phyloP scores from a whole-genome alignment of 2,113 vertebrate species.

The Nesospiza acunhae region DNA sequence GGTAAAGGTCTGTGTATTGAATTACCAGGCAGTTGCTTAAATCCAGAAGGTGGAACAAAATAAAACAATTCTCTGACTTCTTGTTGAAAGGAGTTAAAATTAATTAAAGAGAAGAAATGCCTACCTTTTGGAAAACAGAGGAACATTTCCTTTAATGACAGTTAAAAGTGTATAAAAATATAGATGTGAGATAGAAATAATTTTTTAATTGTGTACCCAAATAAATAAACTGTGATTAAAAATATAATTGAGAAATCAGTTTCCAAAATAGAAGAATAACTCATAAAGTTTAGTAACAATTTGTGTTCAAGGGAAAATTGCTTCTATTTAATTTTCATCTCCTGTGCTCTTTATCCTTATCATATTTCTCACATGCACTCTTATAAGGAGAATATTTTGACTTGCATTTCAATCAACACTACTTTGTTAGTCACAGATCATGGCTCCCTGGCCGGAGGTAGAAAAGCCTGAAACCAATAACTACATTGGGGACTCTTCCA shows the following conservation, averaged over 20 bases:
- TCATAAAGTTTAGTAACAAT: not conserved
- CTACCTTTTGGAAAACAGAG: not conserved
- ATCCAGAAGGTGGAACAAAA: not conserved
- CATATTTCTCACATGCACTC: not conserved
- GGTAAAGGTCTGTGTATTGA: not conserved
- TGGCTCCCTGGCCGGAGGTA: conserved; percentile 86
- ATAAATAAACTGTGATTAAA: not conserved
- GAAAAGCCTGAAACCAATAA: conserved; percentile 71
- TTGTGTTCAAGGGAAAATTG: not conserved
- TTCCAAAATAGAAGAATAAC: not conserved
- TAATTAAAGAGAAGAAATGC: not conserved
- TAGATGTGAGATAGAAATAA: not conserved
- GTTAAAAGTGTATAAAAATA: not conserved
- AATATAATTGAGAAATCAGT: not conserved
- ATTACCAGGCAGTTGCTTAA: not conserved
- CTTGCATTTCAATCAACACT: not conserved
- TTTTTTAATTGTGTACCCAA: not conserved
- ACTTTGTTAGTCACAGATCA: conserved; percentile 71
- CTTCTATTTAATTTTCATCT: not conserved
- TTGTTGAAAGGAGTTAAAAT: not conserved
- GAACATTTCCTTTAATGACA: not conserved
- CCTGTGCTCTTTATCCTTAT: not conserved
- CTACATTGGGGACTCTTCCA: conserved; percentile 37
- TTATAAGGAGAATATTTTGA: not conserved
- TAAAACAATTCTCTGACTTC: not conserved